Evolutionary conservation across 2,113 vertebrate species (phyloP).

Genomic region (Jaculus jaculus): DNA sequence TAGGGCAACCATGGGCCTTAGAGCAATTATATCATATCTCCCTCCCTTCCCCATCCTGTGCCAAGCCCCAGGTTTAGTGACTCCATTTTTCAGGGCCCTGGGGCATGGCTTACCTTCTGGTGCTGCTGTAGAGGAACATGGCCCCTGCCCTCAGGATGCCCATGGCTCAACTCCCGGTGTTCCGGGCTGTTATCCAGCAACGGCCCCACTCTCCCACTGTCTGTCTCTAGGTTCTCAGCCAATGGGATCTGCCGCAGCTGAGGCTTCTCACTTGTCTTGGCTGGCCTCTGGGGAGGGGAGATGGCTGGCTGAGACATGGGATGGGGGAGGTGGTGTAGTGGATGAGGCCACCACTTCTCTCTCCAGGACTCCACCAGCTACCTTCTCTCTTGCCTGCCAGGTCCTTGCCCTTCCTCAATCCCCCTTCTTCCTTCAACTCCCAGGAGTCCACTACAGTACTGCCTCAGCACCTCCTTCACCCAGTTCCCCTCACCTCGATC

Average conservation of each 20-base stretch:
- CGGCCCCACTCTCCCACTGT: conserved; percentile 81
- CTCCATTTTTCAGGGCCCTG: background rate
- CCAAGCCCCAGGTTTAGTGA: background rate
- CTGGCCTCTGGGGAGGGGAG: conserved; percentile 69
- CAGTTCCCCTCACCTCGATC: conserved; percentile 83
- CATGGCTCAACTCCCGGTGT: conserved; percentile 74
- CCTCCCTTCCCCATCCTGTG: background rate
- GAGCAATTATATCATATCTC: background rate
- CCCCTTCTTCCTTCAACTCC: background rate
- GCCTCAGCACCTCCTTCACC: background rate
- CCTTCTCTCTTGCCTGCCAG: background rate
- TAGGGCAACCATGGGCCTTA: background rate
- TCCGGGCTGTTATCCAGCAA: conserved; percentile 76
- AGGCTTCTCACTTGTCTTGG: conserved; percentile 93
- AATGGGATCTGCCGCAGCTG: conserved; percentile 94
- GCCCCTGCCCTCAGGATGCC: conserved; percentile 73
- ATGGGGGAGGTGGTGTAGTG: too few relatives aligned
- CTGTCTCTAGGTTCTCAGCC: conserved; percentile 91
- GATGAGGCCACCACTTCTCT: background rate
- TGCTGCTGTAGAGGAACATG: conserved; percentile 55
- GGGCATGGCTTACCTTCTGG: conserved; percentile 86
- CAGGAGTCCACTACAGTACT: background rate
- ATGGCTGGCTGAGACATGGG: background rate
- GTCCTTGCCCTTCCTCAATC: background rate
- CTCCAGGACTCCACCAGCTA: background rate